phyloP scores from a whole-genome alignment of 2,888 invertebrate species.

The Synanthedon vespiformis region DNA sequence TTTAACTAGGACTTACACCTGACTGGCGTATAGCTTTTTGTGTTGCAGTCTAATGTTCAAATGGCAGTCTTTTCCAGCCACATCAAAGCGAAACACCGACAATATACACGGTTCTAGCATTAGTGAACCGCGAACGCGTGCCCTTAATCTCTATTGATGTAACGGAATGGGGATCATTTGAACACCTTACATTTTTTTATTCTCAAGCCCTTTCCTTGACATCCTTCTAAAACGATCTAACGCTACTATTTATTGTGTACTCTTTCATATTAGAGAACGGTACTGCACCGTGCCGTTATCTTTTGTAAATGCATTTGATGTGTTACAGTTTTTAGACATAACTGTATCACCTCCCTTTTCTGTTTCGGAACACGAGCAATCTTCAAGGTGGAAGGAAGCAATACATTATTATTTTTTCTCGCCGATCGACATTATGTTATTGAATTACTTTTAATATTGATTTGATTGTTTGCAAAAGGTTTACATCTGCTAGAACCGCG shows the following conservation, averaged over 20 bases:
- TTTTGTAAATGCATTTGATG: conserved; percentile 36
- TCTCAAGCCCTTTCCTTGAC: conserved; percentile 29
- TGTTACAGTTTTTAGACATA: conserved; percentile 65
- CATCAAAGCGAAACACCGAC: conserved; percentile 51
- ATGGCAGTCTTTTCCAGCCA: conserved; percentile 55
- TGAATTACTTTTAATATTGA: conserved; percentile 66
- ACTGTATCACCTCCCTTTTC: conserved; percentile 50
- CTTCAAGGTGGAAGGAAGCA: conserved; percentile 66
- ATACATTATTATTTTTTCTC: conserved; percentile 54
- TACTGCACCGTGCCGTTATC: conserved; percentile 52
- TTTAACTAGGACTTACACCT: conserved; percentile 29
- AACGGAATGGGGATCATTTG: conserved; percentile 52
- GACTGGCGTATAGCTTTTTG: conserved; percentile 31
- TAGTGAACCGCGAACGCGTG: conserved; percentile 53
- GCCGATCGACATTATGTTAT: conserved; percentile 65
- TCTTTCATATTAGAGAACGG: conserved; percentile 48
- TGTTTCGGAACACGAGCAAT: conserved; percentile 34
- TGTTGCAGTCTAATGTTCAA: conserved; percentile 36
- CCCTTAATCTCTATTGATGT: conserved; percentile 66
- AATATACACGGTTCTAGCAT: conserved; percentile 36
- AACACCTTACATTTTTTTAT: conserved; percentile 60
- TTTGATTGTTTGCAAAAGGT: conserved; percentile 53
- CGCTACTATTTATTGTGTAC: conserved; percentile 42
- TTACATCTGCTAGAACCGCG: conserved; percentile 53
- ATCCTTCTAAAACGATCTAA: conserved; percentile 56